Percentiles rank a stretch among this genome's conserved stretches.
Evolutionary conservation across 2,797 vertebrate genomes (phyloP).

Genomic region (Phaenicophaeus curvirostris): DNA sequence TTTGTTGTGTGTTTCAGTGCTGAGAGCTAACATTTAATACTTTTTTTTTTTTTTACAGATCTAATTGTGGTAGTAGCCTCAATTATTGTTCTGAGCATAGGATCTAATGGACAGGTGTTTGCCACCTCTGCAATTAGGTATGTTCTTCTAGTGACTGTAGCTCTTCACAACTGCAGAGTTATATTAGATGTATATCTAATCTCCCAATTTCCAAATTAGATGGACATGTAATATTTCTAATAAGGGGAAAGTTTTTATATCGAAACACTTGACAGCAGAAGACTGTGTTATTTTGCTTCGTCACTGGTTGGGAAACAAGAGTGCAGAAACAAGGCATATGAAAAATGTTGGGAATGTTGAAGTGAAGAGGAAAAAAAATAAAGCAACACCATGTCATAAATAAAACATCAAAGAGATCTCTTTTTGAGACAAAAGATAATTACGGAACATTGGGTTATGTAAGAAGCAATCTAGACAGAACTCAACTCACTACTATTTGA

Average conservation of each 20-base stretch:
- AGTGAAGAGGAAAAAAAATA: background rate
- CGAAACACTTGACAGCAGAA: background rate
- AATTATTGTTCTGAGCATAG: conserved; percentile 89
- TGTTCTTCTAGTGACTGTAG: background rate
- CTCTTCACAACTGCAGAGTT: background rate
- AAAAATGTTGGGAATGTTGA: background rate
- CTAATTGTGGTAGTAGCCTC: conserved; percentile 91
- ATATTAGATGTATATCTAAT: background rate
- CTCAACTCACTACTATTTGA: background rate
- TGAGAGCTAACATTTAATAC: background rate
- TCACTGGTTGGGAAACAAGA: background rate
- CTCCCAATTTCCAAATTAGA: background rate
- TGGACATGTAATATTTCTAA: background rate
- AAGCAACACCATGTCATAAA: background rate
- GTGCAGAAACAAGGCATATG: background rate
- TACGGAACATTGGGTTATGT: conserved; percentile 6
- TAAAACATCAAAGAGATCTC: background rate
- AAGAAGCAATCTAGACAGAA: conserved; percentile 13
- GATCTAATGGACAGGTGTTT: conserved; percentile 91
- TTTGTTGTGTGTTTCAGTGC: background rate
- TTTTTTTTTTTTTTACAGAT: conserved; percentile 73
- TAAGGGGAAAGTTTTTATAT: background rate
- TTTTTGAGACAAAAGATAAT: background rate
- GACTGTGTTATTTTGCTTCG: background rate
- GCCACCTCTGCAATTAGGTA: conserved; percentile 92